Evolutionary conservation across 1,140 invertebrate genomes (phyloP).

Genomic region (Drosophila arizonae): DNA sequence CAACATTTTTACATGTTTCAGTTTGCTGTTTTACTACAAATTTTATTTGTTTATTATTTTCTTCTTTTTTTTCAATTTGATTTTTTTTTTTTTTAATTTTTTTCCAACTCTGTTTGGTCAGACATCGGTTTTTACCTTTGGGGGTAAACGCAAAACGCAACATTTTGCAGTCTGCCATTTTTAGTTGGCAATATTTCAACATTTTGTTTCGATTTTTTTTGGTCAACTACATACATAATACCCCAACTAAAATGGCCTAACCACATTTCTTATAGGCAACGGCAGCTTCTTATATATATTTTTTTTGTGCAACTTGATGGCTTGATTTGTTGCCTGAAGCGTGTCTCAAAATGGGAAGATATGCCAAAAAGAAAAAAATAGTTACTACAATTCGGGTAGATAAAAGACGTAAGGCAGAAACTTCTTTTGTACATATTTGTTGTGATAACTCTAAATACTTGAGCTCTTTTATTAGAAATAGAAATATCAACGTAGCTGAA

Average conservation of each 20-base stretch:
- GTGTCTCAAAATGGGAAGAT: constrained; percentile 7
- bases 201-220: constrained; percentile 13
- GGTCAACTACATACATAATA: constrained; percentile 13
- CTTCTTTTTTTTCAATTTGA: not conserved
- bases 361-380: not conserved
- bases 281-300: not conserved
- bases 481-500: too few species aligned
- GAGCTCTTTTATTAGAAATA: too few species aligned
- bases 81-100: not conserved
- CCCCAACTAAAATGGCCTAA: constrained; percentile 29
- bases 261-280: constrained; percentile 34
- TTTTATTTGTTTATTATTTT: constrained; percentile 42
- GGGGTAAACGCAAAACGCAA: constrained; percentile 30
- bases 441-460: too few species aligned
- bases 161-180: constrained; percentile 49
- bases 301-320: constrained; percentile 36
- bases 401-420: too few species aligned
- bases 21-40: constrained; percentile 35
- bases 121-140: constrained; percentile 55
- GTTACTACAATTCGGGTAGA: not conserved
- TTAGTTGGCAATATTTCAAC: constrained; percentile 34
- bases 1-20: constrained; percentile 9
- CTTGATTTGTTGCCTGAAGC: constrained; percentile 34
- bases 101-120: constrained; percentile 1
- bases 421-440: too few species aligned